Evolutionary conservation across 2,888 invertebrate species (phyloP).

Genomic region (Drosophila paramelanica): DNA sequence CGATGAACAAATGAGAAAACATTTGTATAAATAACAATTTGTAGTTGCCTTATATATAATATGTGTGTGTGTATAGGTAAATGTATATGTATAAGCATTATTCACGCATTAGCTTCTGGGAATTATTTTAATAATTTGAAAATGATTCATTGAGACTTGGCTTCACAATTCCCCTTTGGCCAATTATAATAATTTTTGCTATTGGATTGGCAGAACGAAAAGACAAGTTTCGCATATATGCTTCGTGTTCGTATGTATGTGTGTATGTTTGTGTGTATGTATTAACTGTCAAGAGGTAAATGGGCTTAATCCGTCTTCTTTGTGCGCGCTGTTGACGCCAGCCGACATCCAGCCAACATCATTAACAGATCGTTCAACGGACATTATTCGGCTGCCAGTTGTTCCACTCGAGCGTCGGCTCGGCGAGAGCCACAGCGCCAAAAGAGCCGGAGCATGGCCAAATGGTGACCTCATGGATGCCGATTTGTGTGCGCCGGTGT

Average conservation of each 20-base stretch:
- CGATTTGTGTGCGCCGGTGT: constrained; percentile 26
- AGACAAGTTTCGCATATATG: background rate
- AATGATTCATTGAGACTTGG: constrained; percentile 15
- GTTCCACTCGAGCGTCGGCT: background rate
- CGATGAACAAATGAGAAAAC: constrained; percentile 42
- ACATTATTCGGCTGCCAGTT: background rate
- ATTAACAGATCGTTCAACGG: constrained; percentile 22
- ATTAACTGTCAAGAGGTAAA: background rate
- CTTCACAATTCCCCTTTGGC: background rate
- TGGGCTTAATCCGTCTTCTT: constrained; percentile 16
- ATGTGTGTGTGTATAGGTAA: background rate
- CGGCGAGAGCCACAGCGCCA: constrained; percentile 5
- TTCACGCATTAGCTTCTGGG: constrained; percentile 7
- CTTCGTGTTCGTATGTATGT: too few species aligned
- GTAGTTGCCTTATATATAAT: constrained; percentile 13
- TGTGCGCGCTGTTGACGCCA: background rate
- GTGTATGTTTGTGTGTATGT: too few species aligned
- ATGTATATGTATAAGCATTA: background rate
- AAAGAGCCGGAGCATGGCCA: constrained; percentile 17
- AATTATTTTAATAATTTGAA: constrained; percentile 26
- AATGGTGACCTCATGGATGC: constrained; percentile 51
- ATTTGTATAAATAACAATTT: constrained; percentile 61
- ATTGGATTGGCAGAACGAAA: background rate
- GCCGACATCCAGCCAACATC: constrained; percentile 7
- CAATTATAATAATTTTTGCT: constrained; percentile 12